Percentiles rank a stretch among this genome's conserved stretches.
Conservation (phyloP, 2,888 invertebrate genomes). For the Tenthredo amoena region DNA sequence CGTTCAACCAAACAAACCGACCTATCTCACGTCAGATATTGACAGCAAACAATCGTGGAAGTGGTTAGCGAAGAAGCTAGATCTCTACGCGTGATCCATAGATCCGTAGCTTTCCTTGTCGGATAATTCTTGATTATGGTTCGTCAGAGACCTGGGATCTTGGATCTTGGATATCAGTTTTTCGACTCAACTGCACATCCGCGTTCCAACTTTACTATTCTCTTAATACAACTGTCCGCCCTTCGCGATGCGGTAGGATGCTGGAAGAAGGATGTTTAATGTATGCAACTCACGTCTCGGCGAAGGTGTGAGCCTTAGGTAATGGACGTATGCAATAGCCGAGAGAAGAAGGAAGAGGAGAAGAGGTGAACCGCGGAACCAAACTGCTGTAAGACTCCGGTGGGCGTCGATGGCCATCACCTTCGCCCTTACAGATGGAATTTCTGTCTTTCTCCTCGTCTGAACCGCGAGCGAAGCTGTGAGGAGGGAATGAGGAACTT, state of each 20-base stretch:
- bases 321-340: conserved; percentile 6
- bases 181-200: background rate
- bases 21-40: background rate
- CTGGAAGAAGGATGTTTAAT: conserved; percentile 1
- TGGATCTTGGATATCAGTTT: background rate
- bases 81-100: background rate
- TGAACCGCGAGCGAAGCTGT: background rate
- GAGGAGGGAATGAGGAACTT: background rate
- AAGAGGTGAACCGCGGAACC: background rate
- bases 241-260: background rate
- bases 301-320: conserved; percentile 14
- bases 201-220: background rate
- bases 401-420: conserved; percentile 5
- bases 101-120: background rate
- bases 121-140: background rate
- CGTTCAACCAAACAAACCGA: conserved; percentile 4
- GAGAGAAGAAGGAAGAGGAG: background rate
- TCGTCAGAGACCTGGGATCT: background rate
- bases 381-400: background rate
- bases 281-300: conserved; percentile 10
- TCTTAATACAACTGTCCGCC: conserved; percentile 4
- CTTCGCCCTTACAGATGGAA: conserved; percentile 4
- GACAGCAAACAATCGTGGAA: conserved; percentile 7
- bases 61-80: background rate
- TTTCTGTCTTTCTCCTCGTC: background rate